phyloP scores from a whole-genome alignment of 2,888 invertebrate genomes.

The Gnatocerus cornutus region DNA sequence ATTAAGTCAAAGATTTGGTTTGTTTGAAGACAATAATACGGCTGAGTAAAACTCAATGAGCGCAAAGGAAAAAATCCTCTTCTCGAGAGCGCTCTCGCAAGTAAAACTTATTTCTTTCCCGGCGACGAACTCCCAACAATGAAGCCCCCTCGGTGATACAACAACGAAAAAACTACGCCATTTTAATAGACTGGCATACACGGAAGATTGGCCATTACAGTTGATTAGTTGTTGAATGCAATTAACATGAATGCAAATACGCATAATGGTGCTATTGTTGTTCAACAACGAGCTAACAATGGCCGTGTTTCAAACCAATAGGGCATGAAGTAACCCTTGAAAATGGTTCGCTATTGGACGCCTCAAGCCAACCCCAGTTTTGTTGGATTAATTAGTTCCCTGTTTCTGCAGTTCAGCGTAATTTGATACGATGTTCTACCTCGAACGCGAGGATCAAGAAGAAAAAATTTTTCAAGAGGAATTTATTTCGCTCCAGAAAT shows the following conservation, averaged over 20 bases:
- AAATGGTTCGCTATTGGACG: conserved; percentile 65
- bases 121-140: conserved; percentile 26
- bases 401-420: conserved; percentile 59
- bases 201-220: conserved; percentile 51
- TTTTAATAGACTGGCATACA: conserved; percentile 53
- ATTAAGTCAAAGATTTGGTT: conserved; percentile 22
- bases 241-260: conserved; percentile 66
- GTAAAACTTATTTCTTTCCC: conserved; percentile 9
- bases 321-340: conserved; percentile 67
- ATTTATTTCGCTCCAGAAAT: background rate
- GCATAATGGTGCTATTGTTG: conserved; percentile 64
- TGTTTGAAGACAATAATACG: conserved; percentile 31
- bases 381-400: conserved; percentile 65
- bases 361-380: conserved; percentile 66
- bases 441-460: conserved; percentile 31
- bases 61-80: conserved; percentile 26
- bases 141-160: conserved; percentile 5
- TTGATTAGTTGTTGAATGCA: conserved; percentile 68
- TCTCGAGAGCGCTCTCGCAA: background rate
- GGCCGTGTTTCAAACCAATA: conserved; percentile 67
- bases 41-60: conserved; percentile 22
- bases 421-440: conserved; percentile 58
- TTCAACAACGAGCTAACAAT: conserved; percentile 67
- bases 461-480: conserved; percentile 17
- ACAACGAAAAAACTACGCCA: conserved; percentile 56